A percentile compares a stretch with the other conserved stretches of the same genome.
phyloP scores from a whole-genome alignment of 23 tunicate genomes.

The Trididemnum clinides region DNA sequence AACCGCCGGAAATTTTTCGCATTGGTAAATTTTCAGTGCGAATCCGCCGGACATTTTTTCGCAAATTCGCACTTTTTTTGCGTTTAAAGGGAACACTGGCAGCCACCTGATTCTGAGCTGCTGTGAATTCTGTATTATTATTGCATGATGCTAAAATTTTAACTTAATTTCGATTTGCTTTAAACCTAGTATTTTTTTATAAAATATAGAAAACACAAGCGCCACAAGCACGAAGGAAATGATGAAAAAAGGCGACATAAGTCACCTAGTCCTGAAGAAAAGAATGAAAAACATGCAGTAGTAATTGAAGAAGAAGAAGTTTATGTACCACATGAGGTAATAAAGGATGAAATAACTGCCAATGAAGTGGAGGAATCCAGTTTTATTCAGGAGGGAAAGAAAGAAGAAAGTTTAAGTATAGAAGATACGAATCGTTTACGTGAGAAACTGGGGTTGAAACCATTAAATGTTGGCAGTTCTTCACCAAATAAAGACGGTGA shows the following conservation, averaged over 20 bases:
- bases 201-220: background rate
- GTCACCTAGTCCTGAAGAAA: background rate
- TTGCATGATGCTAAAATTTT: no score
- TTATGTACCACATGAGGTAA: constrained; percentile 2
- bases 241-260: background rate
- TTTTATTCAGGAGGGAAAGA: constrained; percentile 13
- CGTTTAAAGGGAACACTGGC: no score
- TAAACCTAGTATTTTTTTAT: background rate
- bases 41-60: no score
- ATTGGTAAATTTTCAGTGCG: no score
- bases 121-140: no score
- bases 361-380: constrained; percentile 15
- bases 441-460: constrained; percentile 88
- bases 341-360: background rate
- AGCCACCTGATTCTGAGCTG: no score
- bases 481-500: constrained; percentile 20
- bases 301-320: constrained; percentile 39
- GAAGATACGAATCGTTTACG: constrained; percentile 86
- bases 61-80: no score
- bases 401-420: constrained; percentile 69
- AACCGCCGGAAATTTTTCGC: no score
- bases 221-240: background rate
- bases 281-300: background rate
- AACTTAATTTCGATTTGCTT: no score
- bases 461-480: constrained; percentile 56